A percentile compares a stretch with the other conserved stretches of the same genome.
These are phyloP conservation scores for Rhipidura dahli DNA, from an alignment of 2,113 vertebrate species.

Conservation along the genomic window DNA sequence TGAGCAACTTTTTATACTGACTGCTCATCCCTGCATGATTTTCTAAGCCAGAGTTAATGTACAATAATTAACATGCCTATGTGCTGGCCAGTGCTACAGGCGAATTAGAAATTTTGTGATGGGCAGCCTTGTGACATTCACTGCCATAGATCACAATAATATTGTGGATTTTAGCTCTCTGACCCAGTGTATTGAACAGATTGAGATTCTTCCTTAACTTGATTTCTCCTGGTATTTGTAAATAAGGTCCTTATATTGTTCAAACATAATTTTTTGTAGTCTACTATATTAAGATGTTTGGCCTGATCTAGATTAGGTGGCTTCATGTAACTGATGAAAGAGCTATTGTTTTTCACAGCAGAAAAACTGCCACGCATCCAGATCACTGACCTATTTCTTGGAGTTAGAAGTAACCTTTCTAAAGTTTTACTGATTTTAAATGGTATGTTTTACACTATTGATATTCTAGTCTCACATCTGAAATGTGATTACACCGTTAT, in stretches of 20 bases:
- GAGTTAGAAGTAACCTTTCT: slow-evolving; percentile 12
- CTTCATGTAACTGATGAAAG: slow-evolving; percentile 37
- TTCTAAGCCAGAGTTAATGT: background rate
- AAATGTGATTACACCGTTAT: background rate
- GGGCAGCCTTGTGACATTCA: background rate
- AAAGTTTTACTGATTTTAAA: background rate
- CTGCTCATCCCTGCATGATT: background rate
- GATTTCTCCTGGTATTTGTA: background rate
- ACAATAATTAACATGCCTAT: background rate
- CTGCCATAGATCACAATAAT: background rate
- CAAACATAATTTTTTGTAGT: background rate
- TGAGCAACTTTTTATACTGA: background rate
- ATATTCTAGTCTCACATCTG: background rate
- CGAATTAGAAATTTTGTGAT: background rate
- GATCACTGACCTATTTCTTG: slow-evolving; percentile 36
- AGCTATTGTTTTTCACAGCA: slow-evolving; percentile 30
- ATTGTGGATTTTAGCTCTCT: background rate
- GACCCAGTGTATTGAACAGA: background rate
- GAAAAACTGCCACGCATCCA: slow-evolving; percentile 15
- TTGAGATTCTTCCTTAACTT: background rate
- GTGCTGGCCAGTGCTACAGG: background rate
- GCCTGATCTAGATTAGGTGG: slow-evolving; percentile 16
- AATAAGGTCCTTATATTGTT: background rate
- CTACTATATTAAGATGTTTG: slow-evolving; percentile 33
- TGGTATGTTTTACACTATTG: background rate